Conservation (phyloP, 2,888 invertebrate genomes). For the Leistus spinibarbis region DNA sequence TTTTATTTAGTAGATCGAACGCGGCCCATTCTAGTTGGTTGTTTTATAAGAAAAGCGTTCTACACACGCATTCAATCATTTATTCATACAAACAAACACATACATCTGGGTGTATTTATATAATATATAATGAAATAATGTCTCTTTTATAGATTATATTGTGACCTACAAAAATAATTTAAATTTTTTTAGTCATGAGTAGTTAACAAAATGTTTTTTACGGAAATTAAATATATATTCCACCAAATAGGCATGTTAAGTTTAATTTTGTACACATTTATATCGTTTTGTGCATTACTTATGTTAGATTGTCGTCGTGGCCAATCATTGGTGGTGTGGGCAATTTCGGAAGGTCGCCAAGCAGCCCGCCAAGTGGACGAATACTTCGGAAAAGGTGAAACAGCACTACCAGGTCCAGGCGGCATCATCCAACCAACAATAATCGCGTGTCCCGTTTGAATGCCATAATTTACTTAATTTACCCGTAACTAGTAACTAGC, state of each 20-base stretch:
- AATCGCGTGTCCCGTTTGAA: slow-evolving; percentile 49
- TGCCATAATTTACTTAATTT: slow-evolving; percentile 1
- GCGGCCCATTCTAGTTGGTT: too few species aligned
- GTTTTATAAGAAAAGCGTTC: too few species aligned
- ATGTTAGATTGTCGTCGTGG: slow-evolving; percentile 92
- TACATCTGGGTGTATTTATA: too few species aligned
- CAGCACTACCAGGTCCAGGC: slow-evolving; percentile 89
- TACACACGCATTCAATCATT: too few species aligned
- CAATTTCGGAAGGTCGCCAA: slow-evolving; percentile 97
- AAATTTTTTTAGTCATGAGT: neutral
- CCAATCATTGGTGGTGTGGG: slow-evolving; percentile 99
- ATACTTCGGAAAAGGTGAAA: slow-evolving; percentile 75
- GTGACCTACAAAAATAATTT: neutral
- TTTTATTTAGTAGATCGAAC: too few species aligned
- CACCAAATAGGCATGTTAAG: neutral
- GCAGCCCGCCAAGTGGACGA: slow-evolving; percentile 93
- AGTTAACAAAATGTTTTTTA: neutral
- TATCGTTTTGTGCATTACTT: neutral
- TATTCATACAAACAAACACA: too few species aligned
- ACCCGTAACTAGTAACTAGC: slow-evolving; percentile 11
- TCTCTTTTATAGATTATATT: too few species aligned
- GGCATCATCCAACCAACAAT: slow-evolving; percentile 72
- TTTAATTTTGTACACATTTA: neutral
- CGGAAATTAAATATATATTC: neutral
- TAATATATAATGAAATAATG: too few species aligned